These are phyloP conservation scores for Buphagus erythrorhynchus DNA, from an alignment of 2,797 vertebrate species.

Conservation along the genomic window DNA sequence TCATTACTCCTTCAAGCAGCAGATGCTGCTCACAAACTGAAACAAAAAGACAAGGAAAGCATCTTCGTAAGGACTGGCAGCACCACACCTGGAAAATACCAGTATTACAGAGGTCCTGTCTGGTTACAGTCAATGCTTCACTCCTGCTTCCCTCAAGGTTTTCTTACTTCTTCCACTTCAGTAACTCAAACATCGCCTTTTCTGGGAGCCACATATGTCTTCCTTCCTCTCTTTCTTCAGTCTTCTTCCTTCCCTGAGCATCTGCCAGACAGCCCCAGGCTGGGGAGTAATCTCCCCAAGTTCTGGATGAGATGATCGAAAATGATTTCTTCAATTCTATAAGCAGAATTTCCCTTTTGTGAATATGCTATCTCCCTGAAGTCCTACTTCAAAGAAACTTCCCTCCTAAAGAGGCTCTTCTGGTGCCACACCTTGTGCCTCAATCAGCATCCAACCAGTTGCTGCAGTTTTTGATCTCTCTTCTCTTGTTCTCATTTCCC, in stretches of 20 bases:
- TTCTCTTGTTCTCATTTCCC: not conserved
- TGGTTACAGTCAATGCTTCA: not conserved
- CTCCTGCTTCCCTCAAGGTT: not conserved
- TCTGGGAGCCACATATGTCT: not conserved
- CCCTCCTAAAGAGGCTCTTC: not conserved
- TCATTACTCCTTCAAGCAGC: not conserved
- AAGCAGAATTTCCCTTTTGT: not conserved
- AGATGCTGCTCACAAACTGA: not conserved
- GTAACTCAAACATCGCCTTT: not conserved
- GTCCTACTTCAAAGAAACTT: not conserved
- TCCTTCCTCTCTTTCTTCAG: not conserved
- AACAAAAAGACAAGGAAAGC: not conserved
- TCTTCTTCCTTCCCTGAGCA: not conserved
- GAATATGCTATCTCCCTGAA: not conserved
- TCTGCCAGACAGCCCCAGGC: not conserved
- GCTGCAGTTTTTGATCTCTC: not conserved
- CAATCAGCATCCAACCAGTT: not conserved
- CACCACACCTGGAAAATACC: not conserved
- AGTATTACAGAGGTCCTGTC: not conserved
- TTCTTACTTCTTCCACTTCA: not conserved
- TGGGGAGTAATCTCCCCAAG: not conserved
- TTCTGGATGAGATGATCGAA: fast-evolving
- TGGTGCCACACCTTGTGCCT: not conserved
- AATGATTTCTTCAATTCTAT: not conserved
- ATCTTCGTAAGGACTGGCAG: not conserved